A percentile compares a stretch with the other conserved stretches of the same genome.
These are phyloP conservation scores for Siphlonurus alternatus DNA, from an alignment of 2,888 invertebrate genomes.

Conservation along the genomic window DNA sequence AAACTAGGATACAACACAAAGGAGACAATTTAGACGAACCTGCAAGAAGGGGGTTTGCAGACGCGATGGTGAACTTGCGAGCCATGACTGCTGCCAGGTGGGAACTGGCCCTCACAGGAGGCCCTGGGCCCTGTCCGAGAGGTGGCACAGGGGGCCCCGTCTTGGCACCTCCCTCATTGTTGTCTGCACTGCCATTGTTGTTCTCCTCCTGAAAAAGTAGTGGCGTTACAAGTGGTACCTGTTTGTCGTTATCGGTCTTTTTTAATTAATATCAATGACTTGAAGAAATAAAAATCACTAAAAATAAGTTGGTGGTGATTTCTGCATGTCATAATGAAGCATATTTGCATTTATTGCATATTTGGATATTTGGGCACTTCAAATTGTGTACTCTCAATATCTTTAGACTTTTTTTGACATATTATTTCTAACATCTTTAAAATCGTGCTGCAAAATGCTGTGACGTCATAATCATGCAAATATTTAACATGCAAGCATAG, in stretches of 20 bases:
- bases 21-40: no score
- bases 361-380: no score
- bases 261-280: neutral
- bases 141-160: conserved; percentile 29
- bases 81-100: neutral
- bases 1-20: no score
- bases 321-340: no score
- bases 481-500: no score
- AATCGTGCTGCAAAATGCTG: no score
- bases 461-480: no score
- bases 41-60: conserved; percentile 71
- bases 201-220: conserved; percentile 30
- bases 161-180: conserved; percentile 15
- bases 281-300: neutral
- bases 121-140: conserved; percentile 32
- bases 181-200: conserved; percentile 23
- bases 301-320: no score
- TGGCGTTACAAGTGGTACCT: neutral
- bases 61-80: conserved; percentile 53
- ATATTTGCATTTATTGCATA: no score
- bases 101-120: conserved; percentile 27
- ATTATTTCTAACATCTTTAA: no score
- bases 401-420: no score
- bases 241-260: neutral
- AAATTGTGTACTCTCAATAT: no score